Conservation (phyloP, 2,888 invertebrate genomes). For the Meandrusa payeni region DNA sequence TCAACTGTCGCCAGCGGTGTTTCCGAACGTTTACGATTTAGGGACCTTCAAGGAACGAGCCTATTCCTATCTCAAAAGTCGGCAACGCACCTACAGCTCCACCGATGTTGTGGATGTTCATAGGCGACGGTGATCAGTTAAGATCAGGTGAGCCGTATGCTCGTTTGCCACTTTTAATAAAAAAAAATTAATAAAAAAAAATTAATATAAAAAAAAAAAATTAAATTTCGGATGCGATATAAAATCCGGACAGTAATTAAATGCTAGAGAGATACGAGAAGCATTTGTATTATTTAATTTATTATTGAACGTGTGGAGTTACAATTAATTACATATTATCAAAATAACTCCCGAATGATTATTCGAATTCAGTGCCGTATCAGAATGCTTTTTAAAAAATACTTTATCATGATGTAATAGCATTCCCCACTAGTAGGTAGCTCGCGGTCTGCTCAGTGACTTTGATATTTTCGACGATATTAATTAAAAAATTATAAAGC, state of each 20-base stretch:
- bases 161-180: no score
- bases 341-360: constrained; percentile 19
- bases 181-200: no score
- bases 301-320: constrained; percentile 4
- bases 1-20: no score
- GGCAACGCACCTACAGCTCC: no score
- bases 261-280: constrained; percentile 2
- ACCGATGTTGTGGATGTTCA: no score
- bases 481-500: constrained; percentile 82
- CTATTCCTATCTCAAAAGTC: no score
- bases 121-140: no score
- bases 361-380: constrained; percentile 28
- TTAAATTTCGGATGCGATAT: not conserved
- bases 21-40: no score
- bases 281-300: constrained; percentile 8
- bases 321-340: constrained; percentile 16
- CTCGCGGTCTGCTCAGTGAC: constrained; percentile 55
- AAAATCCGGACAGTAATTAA: constrained; percentile 5
- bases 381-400: constrained; percentile 58
- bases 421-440: constrained; percentile 63
- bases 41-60: no score
- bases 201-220: no score
- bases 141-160: no score
- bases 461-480: constrained; percentile 78
- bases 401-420: constrained; percentile 58